Conservation (phyloP, 1,140 invertebrate genomes). For the Bombus breviceps region DNA sequence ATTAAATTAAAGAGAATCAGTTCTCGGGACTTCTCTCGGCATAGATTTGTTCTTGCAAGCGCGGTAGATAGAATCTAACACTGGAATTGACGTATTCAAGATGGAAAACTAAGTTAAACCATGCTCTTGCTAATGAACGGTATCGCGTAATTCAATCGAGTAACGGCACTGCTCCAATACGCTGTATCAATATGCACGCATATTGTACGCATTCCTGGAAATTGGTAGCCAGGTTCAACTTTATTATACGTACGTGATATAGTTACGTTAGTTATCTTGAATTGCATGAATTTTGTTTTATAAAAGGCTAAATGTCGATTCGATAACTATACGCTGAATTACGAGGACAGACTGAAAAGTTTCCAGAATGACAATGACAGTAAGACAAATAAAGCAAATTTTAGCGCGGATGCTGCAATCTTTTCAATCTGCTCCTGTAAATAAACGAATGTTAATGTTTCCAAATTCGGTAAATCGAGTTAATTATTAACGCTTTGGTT, state of each 20-base stretch:
- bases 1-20: conserved; percentile 28
- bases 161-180: conserved; percentile 15
- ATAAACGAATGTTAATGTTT: too few species aligned
- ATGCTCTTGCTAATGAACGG: conserved; percentile 55
- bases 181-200: not conserved
- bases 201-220: not conserved
- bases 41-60: conserved; percentile 16
- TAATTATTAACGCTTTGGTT: not conserved
- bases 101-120: conserved; percentile 56
- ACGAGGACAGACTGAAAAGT: too few species aligned
- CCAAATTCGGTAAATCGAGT: too few species aligned
- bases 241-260: not conserved
- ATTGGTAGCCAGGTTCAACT: not conserved
- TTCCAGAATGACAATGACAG: too few species aligned
- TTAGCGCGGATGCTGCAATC: too few species aligned
- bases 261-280: not conserved
- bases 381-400: too few species aligned
- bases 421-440: too few species aligned
- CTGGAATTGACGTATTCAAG: conserved; percentile 46
- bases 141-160: conserved; percentile 51
- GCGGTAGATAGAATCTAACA: not conserved
- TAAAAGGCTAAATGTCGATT: too few species aligned
- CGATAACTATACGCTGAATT: too few species aligned
- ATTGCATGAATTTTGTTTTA: too few species aligned
- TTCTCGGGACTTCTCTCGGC: not conserved